Evolutionary conservation across 2,113 vertebrate genomes (phyloP).

Genomic region (Hydrolagus affinis): DNA sequence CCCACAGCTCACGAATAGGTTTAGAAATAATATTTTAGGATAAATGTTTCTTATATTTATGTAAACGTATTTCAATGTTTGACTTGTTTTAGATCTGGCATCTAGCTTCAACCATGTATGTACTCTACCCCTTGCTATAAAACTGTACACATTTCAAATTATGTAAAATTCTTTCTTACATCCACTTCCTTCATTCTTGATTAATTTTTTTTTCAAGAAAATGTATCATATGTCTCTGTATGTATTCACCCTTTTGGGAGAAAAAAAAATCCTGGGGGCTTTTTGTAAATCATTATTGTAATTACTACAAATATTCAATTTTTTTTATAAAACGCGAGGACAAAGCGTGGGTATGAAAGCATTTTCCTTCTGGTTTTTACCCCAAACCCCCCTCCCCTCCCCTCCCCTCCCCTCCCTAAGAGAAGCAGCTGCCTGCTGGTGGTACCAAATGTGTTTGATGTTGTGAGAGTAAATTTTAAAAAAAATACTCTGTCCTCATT

Average conservation of each 20-base stretch:
- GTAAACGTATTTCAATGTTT: conserved; percentile 63
- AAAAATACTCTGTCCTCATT: not conserved
- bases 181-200: conserved; percentile 43
- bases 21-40: conserved; percentile 78
- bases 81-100: conserved; percentile 46
- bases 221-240: conserved; percentile 65
- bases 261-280: conserved; percentile 48
- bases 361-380: conserved; percentile 28
- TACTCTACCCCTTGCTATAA: conserved; percentile 37
- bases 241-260: conserved; percentile 55
- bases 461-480: conserved; percentile 18
- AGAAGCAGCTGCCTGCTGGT: conserved; percentile 26
- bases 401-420: too few relatives aligned
- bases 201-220: conserved; percentile 53
- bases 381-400: too few relatives aligned
- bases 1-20: conserved; percentile 60
- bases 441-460: conserved; percentile 27
- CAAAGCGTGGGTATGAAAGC: conserved; percentile 36
- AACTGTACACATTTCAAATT: not conserved
- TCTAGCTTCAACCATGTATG: conserved; percentile 14
- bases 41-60: conserved; percentile 86
- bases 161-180: conserved; percentile 42
- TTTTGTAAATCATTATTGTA: conserved; percentile 73
- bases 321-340: conserved; percentile 57
- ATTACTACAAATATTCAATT: conserved; percentile 50